phyloP scores from a whole-genome alignment of 2,888 invertebrate genomes.

The Ophraella communa region DNA sequence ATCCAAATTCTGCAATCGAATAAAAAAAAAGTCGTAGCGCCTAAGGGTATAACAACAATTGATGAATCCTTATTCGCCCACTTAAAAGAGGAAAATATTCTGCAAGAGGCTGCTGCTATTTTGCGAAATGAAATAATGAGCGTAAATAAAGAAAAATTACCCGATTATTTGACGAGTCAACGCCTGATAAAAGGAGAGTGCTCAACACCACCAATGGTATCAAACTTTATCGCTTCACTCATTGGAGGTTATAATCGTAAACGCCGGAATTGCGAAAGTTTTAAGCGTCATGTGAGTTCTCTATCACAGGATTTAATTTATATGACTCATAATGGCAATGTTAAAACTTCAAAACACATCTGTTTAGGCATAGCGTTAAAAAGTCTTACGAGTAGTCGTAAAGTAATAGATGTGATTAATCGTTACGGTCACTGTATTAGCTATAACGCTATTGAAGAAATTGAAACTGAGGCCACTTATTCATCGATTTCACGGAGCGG shows the following conservation, averaged over 20 bases:
- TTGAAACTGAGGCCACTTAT: conserved; percentile 15
- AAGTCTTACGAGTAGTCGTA: conserved; percentile 7
- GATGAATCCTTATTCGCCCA: conserved; percentile 24
- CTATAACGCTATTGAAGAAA: conserved; percentile 11
- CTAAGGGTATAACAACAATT: conserved; percentile 21
- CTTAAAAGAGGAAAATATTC: conserved; percentile 17
- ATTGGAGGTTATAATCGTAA: conserved; percentile 22
- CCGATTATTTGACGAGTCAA: conserved; percentile 24
- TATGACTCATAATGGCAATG: conserved; percentile 18
- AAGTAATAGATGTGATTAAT: conserved; percentile 11
- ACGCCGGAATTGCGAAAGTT: conserved; percentile 17
- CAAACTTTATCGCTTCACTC: conserved; percentile 15
- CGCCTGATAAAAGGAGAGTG: conserved; percentile 25
- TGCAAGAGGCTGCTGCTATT: conserved; percentile 20
- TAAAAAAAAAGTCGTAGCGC: conserved; percentile 27
- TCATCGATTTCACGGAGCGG: neutral
- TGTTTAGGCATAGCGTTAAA: conserved; percentile 7
- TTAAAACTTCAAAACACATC: conserved; percentile 12
- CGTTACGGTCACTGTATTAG: conserved; percentile 13
- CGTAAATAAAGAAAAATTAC: conserved; percentile 16
- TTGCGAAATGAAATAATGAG: conserved; percentile 11
- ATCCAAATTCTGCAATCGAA: conserved; percentile 14
- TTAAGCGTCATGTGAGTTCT: neutral
- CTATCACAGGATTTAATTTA: conserved; percentile 5
- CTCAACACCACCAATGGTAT: conserved; percentile 20